Conservation (phyloP, 2,797 vertebrate genomes). For the Acomys russatus region DNA sequence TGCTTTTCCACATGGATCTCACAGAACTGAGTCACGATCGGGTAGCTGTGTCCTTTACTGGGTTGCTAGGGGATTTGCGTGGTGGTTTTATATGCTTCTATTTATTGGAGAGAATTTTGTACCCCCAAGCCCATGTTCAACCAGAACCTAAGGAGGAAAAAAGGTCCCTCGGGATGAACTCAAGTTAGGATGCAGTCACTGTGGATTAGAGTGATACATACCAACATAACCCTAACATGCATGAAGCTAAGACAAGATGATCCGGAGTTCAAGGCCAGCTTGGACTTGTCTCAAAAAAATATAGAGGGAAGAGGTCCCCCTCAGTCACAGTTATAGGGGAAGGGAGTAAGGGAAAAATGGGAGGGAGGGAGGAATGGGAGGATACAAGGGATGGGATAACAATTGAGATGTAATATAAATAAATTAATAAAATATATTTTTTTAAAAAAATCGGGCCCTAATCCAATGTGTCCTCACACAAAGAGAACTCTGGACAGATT, state of each 20-base stretch:
- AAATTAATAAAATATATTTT: too few relatives aligned
- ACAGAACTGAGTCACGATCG: neutral
- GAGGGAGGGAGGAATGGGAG: too few relatives aligned
- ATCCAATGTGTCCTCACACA: neutral
- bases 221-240: neutral
- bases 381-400: too few relatives aligned
- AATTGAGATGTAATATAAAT: too few relatives aligned
- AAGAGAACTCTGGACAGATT: slow-evolving; percentile 20
- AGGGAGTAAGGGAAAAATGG: too few relatives aligned
- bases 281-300: neutral
- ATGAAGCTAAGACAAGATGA: neutral
- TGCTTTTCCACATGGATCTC: neutral
- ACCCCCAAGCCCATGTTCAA: neutral
- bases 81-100: neutral
- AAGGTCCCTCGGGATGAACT: neutral
- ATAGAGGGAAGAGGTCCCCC: too few relatives aligned
- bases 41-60: neutral
- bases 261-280: neutral
- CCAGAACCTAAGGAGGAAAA: slow-evolving; percentile 3
- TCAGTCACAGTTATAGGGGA: too few relatives aligned
- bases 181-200: neutral
- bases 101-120: neutral
- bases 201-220: neutral
- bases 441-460: too few relatives aligned
- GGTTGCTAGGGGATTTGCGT: neutral